Evolutionary conservation across 1,140 invertebrate species (phyloP).

Genomic region (Apolygus lucorum): DNA sequence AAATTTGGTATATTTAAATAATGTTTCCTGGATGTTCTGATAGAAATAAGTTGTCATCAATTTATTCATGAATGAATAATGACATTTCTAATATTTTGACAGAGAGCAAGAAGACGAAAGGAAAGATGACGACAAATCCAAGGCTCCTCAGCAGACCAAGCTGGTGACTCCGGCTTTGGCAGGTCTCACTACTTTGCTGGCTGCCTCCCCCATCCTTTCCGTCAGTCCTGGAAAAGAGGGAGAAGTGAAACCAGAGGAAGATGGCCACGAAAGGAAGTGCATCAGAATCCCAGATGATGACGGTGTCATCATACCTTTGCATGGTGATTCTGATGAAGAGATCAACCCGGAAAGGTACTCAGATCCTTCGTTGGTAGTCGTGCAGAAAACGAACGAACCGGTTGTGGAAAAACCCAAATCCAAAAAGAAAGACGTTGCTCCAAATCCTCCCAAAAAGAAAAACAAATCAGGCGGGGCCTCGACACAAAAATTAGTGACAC

Average conservation of each 20-base stretch:
- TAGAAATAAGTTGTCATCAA: no score
- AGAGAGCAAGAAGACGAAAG: conserved; percentile 7
- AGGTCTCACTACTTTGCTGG: neutral
- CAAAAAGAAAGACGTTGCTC: neutral
- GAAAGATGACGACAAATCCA: conserved; percentile 1
- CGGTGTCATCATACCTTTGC: conserved; percentile 26
- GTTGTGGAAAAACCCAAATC: neutral
- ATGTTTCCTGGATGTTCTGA: no score
- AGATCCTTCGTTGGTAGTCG: neutral
- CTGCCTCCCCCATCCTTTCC: conserved; percentile 8
- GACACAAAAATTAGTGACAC: neutral
- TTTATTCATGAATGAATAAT: no score
- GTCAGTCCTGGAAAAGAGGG: conserved; percentile 30
- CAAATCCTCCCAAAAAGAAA: neutral
- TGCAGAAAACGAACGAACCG: neutral
- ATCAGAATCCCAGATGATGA: conserved; percentile 24
- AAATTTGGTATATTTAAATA: no score
- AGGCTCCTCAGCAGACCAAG: neutral
- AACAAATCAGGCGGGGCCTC: no score
- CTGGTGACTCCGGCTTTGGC: conserved; percentile 3
- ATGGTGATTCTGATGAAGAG: no score
- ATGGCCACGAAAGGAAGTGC: conserved; percentile 25
- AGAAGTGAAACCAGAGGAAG: conserved; percentile 24
- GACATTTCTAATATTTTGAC: neutral
- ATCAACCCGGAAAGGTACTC: conserved; percentile 23